Evolutionary conservation across 1,140 invertebrate species (phyloP).

Genomic region (Acyrthosiphon pisum): DNA sequence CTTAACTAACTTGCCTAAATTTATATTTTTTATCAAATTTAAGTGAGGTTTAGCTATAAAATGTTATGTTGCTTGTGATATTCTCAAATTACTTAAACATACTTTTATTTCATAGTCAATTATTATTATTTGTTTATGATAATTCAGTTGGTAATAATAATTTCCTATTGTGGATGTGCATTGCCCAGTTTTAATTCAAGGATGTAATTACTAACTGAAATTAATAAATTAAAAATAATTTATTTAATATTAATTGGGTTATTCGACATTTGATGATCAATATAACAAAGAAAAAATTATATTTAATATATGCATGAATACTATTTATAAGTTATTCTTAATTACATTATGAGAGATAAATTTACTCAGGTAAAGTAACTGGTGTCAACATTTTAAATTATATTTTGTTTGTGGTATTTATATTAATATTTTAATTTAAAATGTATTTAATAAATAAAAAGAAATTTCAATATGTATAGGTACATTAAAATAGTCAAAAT

Average conservation of each 20-base stretch:
- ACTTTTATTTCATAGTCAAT: background rate
- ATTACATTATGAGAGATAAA: too few relatives aligned
- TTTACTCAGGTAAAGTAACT: too few relatives aligned
- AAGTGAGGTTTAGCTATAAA: too few relatives aligned
- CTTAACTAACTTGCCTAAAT: background rate
- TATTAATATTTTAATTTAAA: too few relatives aligned
- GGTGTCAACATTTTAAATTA: too few relatives aligned
- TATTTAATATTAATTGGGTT: background rate
- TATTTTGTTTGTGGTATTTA: too few relatives aligned
- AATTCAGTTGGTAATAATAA: background rate
- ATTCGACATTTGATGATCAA: background rate
- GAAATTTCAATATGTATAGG: too few relatives aligned
- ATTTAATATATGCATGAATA: background rate
- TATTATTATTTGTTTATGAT: background rate
- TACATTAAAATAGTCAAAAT: too few relatives aligned
- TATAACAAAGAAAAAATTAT: background rate
- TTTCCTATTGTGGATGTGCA: background rate
- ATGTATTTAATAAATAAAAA: too few relatives aligned
- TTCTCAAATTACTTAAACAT: background rate
- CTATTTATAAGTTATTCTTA: too few relatives aligned
- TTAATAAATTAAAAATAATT: background rate
- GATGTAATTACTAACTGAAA: background rate
- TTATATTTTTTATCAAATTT: background rate
- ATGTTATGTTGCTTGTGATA: background rate
- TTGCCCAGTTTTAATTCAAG: background rate